A percentile compares a stretch with the other conserved stretches of the same genome.
These are phyloP conservation scores for Caenorhabditis latens DNA, from an alignment of 1,140 invertebrate species.

Conservation along the genomic window DNA sequence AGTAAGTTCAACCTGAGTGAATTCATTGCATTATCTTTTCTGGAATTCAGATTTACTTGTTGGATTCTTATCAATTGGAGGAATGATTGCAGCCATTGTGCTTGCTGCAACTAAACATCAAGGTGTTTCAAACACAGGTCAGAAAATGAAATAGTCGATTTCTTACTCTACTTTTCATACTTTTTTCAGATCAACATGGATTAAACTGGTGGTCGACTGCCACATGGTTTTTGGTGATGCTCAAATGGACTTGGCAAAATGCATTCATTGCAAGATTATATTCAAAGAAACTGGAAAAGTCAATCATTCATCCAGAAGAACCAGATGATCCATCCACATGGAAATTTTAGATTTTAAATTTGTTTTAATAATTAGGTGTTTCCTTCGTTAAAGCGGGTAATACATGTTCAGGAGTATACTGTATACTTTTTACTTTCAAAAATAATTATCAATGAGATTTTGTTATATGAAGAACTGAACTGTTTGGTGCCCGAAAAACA, in stretches of 20 bases:
- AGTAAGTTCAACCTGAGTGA: not conserved
- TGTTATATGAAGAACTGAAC: too few relatives aligned
- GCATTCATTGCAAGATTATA: slow-evolving; percentile 14
- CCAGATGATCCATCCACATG: slow-evolving; percentile 21
- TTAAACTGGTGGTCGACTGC: slow-evolving; percentile 47
- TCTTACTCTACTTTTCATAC: not conserved
- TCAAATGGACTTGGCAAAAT: slow-evolving; percentile 39
- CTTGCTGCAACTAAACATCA: slow-evolving; percentile 28
- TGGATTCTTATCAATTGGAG: slow-evolving; percentile 39
- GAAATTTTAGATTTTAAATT: not conserved
- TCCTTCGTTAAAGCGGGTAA: not conserved
- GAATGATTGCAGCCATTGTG: slow-evolving; percentile 36
- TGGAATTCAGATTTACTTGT: not conserved
- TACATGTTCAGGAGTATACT: not conserved
- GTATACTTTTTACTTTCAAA: too few relatives aligned
- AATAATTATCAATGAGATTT: too few relatives aligned
- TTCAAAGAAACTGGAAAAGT: not conserved
- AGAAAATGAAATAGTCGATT: not conserved
- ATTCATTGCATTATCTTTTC: not conserved
- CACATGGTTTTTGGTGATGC: slow-evolving; percentile 30
- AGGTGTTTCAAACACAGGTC: slow-evolving; percentile 14
- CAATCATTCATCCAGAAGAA: slow-evolving; percentile 20
- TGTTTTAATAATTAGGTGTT: not conserved
- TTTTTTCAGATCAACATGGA: slow-evolving; percentile 14
- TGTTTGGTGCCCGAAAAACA: too few relatives aligned